Percentiles rank a stretch among this genome's conserved stretches.
phyloP scores from a whole-genome alignment of 2,888 invertebrate genomes.

The Arenicola marina region DNA sequence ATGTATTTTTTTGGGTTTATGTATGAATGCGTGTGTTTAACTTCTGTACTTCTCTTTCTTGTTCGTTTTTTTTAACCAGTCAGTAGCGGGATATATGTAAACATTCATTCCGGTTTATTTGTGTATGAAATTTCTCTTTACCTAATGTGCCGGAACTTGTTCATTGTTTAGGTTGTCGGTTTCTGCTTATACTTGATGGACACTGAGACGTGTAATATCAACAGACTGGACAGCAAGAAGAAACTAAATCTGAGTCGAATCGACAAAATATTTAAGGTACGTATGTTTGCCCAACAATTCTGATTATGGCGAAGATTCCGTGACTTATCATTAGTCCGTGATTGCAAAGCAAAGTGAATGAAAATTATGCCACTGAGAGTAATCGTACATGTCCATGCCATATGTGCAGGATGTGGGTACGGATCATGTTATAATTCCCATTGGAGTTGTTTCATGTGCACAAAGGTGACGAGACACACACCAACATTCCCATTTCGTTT shows the following conservation, averaged over 20 bases:
- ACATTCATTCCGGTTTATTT: not conserved
- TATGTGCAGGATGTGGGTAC: too few relatives aligned
- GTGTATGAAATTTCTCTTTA: constrained; percentile 1
- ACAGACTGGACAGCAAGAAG: constrained; percentile 93
- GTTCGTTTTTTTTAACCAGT: not conserved
- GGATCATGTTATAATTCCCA: too few relatives aligned
- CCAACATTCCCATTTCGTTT: too few relatives aligned
- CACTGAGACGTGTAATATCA: constrained; percentile 66
- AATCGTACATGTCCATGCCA: too few relatives aligned
- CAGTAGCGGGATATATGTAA: not conserved
- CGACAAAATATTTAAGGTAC: constrained; percentile 90
- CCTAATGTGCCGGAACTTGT: not conserved
- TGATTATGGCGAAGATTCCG: too few relatives aligned
- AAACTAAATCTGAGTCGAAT: constrained; percentile 89
- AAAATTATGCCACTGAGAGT: too few relatives aligned
- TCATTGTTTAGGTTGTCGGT: constrained; percentile 64
- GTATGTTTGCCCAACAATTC: not conserved
- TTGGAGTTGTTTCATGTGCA: too few relatives aligned
- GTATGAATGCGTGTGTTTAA: too few relatives aligned
- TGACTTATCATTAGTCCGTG: too few relatives aligned
- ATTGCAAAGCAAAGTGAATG: too few relatives aligned
- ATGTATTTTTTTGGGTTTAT: not conserved
- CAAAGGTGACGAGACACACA: too few relatives aligned
- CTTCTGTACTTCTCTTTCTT: not conserved
- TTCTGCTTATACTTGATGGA: constrained; percentile 95